phyloP scores from a whole-genome alignment of 2,797 vertebrate genomes.

The Tolypeutes matacus region DNA sequence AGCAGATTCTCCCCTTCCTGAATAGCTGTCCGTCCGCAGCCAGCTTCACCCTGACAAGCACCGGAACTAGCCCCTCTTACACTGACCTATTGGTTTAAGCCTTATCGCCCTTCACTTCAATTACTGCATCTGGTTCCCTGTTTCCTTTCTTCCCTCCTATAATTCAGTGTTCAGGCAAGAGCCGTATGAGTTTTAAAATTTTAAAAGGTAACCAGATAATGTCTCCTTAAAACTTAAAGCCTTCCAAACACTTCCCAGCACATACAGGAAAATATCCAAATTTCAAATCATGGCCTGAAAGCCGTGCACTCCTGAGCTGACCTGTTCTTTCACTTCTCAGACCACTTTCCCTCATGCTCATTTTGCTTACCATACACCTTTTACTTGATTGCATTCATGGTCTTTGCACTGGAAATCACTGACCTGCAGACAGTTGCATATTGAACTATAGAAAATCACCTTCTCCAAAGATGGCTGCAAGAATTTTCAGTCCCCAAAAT shows the following conservation, averaged over 20 bases:
- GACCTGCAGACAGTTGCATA: neutral
- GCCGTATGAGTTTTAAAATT: neutral
- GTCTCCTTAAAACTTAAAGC: too few relatives aligned
- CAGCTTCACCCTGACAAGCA: too few relatives aligned
- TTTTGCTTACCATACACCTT: fast-evolving
- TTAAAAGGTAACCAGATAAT: too few relatives aligned
- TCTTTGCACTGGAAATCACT: neutral
- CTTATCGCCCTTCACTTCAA: neutral
- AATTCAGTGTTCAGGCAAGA: neutral
- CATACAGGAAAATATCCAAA: neutral
- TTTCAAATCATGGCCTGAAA: neutral
- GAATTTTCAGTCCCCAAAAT: too few relatives aligned
- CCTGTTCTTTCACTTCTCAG: neutral
- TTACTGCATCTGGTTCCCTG: too few relatives aligned
- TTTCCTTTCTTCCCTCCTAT: too few relatives aligned
- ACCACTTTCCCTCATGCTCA: neutral
- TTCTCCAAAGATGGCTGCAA: neutral
- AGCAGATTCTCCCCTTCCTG: too few relatives aligned
- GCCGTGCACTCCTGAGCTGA: neutral
- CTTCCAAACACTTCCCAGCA: neutral
- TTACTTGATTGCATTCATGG: neutral
- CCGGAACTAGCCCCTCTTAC: too few relatives aligned
- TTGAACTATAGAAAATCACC: neutral
- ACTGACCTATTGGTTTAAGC: too few relatives aligned
- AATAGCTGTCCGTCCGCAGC: fast-evolving